Evolutionary conservation across 2,888 invertebrate genomes (phyloP).

Genomic region (Pinctada fucata): DNA sequence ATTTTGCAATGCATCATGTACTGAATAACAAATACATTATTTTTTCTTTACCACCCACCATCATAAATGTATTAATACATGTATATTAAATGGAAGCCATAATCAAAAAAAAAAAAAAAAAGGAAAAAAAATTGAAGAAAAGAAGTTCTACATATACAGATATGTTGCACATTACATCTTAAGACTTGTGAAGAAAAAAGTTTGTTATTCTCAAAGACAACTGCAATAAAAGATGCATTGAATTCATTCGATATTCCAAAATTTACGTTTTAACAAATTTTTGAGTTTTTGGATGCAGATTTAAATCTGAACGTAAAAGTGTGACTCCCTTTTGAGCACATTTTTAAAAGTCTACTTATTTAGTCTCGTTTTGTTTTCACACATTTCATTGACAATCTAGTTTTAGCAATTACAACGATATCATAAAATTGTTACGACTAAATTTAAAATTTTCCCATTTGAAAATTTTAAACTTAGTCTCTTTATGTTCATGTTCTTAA

Average conservation of each 20-base stretch:
- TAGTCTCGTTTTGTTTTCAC: constrained; percentile 49
- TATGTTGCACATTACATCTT: not conserved
- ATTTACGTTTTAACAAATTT: constrained; percentile 56
- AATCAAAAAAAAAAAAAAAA: not conserved
- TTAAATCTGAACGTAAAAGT: constrained; percentile 41
- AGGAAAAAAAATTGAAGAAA: not conserved
- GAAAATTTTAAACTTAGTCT: constrained; percentile 33
- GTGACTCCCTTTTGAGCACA: constrained; percentile 74
- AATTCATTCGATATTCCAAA: constrained; percentile 46
- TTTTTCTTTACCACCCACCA: not conserved
- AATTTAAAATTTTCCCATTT: constrained; percentile 22
- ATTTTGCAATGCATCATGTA: not conserved
- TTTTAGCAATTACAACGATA: constrained; percentile 67
- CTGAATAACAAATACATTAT: not conserved
- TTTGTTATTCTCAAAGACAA: not conserved
- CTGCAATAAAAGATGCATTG: not conserved
- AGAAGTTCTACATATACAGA: too few species aligned
- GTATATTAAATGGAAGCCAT: not conserved
- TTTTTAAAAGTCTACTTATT: constrained; percentile 49
- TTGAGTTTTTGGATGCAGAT: constrained; percentile 50
- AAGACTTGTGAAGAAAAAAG: not conserved
- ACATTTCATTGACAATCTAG: constrained; percentile 67
- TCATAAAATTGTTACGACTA: constrained; percentile 53
- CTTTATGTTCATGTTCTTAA: constrained; percentile 65
- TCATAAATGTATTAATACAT: not conserved